Evolutionary conservation across 2,888 invertebrate species (phyloP).

Genomic region (Drosophila ezoana): DNA sequence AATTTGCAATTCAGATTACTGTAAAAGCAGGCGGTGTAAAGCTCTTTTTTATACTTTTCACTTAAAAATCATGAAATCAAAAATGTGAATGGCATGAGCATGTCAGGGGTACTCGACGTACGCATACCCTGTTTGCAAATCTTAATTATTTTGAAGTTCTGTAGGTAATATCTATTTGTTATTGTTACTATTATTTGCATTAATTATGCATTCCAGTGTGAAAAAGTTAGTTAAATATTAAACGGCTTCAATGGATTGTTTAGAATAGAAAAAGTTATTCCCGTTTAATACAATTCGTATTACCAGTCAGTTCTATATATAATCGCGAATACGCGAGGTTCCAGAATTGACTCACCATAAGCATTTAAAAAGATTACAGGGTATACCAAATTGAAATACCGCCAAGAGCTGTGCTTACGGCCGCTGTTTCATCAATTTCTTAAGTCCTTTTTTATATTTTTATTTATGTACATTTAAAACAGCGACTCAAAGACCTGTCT

Average conservation of each 20-base stretch:
- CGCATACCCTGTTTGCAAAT: neutral
- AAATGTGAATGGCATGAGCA: neutral
- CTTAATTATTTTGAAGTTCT: neutral
- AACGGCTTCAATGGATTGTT: no score
- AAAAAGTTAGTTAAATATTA: no score
- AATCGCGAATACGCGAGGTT: no score
- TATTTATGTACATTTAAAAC: slow-evolving; percentile 17
- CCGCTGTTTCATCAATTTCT: slow-evolving; percentile 5
- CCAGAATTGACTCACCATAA: no score
- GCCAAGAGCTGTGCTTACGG: neutral
- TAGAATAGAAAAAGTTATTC: no score
- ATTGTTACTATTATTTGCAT: no score
- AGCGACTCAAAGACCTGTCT: slow-evolving; percentile 14
- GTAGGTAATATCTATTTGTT: neutral
- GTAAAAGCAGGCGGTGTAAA: neutral
- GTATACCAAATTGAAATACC: neutral
- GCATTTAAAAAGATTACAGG: neutral
- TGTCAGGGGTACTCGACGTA: neutral
- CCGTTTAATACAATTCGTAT: no score
- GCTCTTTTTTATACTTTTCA: slow-evolving; percentile 4
- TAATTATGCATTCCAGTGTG: no score
- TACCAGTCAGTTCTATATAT: no score
- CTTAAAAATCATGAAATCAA: slow-evolving; percentile 16
- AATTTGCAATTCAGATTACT: neutral
- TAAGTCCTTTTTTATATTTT: slow-evolving; percentile 4